Conservation (phyloP, 92 coral and sea anemone species). For the Phenganax subtilis region DNA sequence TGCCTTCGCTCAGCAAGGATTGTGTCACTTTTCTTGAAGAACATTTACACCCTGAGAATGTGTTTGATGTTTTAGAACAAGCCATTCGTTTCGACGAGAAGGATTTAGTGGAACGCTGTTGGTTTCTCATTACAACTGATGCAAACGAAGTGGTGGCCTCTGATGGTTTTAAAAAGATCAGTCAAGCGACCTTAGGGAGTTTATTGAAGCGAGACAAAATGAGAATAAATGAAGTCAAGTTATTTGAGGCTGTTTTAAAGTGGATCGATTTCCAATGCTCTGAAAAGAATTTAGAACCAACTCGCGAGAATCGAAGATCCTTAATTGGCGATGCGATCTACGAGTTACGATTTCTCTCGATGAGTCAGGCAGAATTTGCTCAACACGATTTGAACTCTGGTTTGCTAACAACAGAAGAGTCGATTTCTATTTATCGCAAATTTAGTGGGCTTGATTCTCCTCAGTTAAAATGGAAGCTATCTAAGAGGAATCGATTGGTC, state of each 20-base stretch:
- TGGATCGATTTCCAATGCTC: conserved; percentile 49
- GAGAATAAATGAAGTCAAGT: conserved; percentile 42
- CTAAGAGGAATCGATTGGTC: background rate
- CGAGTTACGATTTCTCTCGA: conserved; percentile 43
- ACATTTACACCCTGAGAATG: conserved; percentile 43
- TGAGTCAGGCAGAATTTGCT: conserved; percentile 49
- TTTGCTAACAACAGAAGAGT: conserved; percentile 44
- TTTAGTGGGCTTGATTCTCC: conserved; percentile 5
- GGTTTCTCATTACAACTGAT: conserved; percentile 47
- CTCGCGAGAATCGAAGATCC: conserved; percentile 47
- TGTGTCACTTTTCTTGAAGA: conserved; percentile 40
- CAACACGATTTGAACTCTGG: conserved; percentile 37
- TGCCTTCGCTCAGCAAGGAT: conserved; percentile 48
- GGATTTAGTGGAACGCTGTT: conserved; percentile 44
- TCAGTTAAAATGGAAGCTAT: background rate
- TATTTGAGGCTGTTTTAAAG: conserved; percentile 58
- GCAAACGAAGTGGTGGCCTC: conserved; percentile 48
- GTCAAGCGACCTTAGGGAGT: conserved; percentile 25
- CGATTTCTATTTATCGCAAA: conserved; percentile 31
- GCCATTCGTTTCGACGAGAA: conserved; percentile 40
- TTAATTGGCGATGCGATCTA: conserved; percentile 51
- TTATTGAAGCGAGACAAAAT: conserved; percentile 43
- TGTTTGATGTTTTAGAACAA: conserved; percentile 49
- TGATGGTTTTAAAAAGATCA: conserved; percentile 41
- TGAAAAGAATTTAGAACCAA: conserved; percentile 20